phyloP scores from a whole-genome alignment of 2,797 vertebrate genomes.

The Ibycter americanus region DNA sequence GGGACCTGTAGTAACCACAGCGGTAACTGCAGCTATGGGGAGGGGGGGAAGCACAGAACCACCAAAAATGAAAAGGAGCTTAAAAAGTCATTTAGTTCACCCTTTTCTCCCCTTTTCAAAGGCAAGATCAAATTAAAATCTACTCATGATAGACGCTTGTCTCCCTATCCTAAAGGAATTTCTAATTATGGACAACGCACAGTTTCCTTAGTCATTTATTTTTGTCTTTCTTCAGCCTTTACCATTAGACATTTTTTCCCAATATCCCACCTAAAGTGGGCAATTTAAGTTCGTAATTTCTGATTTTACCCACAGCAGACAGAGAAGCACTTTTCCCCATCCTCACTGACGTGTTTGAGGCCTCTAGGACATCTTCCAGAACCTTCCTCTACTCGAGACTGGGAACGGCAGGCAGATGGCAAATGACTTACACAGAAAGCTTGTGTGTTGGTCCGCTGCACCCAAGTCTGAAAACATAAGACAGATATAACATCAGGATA shows the following conservation, averaged over 20 bases:
- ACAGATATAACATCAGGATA: background rate
- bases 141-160: background rate
- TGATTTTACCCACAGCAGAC: background rate
- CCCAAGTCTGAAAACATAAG: background rate
- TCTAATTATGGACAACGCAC: background rate
- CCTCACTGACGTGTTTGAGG: background rate
- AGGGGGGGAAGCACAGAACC: background rate
- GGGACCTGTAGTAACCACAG: background rate
- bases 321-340: background rate
- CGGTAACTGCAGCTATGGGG: rapidly evolving
- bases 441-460: background rate
- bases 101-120: background rate
- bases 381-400: background rate
- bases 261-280: background rate
- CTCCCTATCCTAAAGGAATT: background rate
- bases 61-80: background rate
- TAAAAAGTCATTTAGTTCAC: background rate
- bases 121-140: background rate
- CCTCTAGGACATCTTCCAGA: background rate
- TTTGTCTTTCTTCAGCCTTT: background rate
- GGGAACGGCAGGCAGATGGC: background rate
- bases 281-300: background rate
- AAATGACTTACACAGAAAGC: background rate
- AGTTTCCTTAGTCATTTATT: background rate
- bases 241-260: background rate